These are phyloP conservation scores for Zosterops borbonicus DNA, from an alignment of 2,113 vertebrate species.

Conservation along the genomic window DNA sequence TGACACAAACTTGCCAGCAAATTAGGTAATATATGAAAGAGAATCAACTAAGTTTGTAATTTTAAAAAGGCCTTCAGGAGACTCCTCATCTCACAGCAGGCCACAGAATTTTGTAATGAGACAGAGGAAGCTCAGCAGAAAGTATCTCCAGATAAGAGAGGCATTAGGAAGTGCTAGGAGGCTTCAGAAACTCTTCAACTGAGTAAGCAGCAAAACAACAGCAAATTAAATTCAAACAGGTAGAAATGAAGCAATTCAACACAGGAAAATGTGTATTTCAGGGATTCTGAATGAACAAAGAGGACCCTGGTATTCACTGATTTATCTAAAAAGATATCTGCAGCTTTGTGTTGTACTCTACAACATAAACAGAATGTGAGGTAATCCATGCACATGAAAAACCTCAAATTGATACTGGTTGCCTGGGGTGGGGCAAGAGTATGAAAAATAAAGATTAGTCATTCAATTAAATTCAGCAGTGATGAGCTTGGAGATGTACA, in stretches of 20 bases:
- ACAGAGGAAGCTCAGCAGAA: not conserved
- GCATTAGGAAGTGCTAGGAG: not conserved
- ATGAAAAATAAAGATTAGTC: not conserved
- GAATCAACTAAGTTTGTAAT: not conserved
- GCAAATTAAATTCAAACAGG: not conserved
- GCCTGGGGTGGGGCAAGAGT: not conserved
- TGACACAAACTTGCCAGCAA: not conserved
- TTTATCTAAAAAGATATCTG: not conserved
- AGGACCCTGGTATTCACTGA: not conserved
- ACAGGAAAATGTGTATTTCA: not conserved
- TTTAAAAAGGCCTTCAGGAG: not conserved
- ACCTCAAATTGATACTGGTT: not conserved
- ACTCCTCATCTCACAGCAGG: not conserved
- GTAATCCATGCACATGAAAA: not conserved
- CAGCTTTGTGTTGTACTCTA: not conserved
- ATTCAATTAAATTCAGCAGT: not conserved
- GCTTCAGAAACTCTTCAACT: not conserved
- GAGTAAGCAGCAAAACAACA: not conserved
- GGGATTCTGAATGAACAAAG: not conserved
- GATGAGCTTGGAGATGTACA: not conserved
- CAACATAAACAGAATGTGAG: accelerated
- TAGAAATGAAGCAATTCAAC: not conserved
- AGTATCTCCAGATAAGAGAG: not conserved
- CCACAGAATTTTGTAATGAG: not conserved
- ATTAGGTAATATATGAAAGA: not conserved